Conservation (phyloP, 1,140 invertebrate species). For the Adelges cooleyi region DNA sequence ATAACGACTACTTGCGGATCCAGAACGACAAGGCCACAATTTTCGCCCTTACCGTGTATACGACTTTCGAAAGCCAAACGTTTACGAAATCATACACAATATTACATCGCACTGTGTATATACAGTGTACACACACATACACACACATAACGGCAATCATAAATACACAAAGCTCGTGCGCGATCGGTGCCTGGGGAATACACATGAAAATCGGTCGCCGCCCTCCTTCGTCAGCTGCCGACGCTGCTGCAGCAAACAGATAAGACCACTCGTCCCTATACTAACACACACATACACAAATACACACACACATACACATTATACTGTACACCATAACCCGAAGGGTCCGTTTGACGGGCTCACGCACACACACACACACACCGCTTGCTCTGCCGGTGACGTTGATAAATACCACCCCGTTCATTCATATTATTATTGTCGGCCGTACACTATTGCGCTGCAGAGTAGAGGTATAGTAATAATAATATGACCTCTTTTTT, state of each 20-base stretch:
- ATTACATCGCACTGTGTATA: no score
- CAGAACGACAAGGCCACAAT: no score
- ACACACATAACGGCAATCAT: conserved; percentile 1
- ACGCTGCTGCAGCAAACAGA: conserved; percentile 14
- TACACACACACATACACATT: no score
- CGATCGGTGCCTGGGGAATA: conserved; percentile 21
- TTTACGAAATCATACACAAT: no score
- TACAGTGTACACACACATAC: neutral
- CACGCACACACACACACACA: neutral
- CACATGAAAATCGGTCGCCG: conserved; percentile 18
- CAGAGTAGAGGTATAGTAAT: no score
- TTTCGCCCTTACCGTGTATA: no score
- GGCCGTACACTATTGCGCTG: neutral
- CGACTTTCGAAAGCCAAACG: no score
- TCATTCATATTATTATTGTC: neutral
- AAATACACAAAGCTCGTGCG: conserved; percentile 4
- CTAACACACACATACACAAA: no score
- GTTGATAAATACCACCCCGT: conserved; percentile 25
- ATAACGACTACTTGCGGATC: no score
- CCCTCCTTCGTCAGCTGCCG: neutral
- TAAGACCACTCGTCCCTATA: conserved; percentile 12
- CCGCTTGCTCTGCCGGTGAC: conserved; percentile 1
- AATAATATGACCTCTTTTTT: conserved; percentile 1
- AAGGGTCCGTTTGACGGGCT: conserved; percentile 11
- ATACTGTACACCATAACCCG: neutral